A percentile compares a stretch with the other conserved stretches of the same genome.
Conservation (phyloP, 2,888 invertebrate genomes). For the Rhorus exstirpatorius region DNA sequence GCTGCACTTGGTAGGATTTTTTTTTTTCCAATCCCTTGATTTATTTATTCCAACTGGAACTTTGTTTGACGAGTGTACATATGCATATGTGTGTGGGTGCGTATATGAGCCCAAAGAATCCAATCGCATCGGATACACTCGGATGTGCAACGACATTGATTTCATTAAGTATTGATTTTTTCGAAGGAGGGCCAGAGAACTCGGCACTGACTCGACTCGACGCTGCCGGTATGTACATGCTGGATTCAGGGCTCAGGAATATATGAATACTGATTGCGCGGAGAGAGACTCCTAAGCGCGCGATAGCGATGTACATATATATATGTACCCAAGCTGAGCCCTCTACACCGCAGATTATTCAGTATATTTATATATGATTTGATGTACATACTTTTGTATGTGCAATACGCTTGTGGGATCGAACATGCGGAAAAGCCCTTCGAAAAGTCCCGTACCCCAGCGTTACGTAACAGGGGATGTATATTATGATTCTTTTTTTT, state of each 20-base stretch:
- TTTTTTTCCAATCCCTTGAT: conserved; percentile 32
- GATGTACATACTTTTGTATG: conserved; percentile 34
- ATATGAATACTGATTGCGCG: conserved; percentile 81
- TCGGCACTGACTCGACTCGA: conserved; percentile 21
- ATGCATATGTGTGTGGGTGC: conserved; percentile 3
- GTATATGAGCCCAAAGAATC: conserved; percentile 38
- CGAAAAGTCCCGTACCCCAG: conserved; percentile 12
- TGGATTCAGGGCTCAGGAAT: conserved; percentile 77
- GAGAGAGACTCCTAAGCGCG: conserved; percentile 49
- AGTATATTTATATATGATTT: background rate
- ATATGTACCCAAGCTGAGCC: conserved; percentile 38
- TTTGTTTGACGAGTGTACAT: background rate
- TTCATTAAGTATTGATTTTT: conserved; percentile 83
- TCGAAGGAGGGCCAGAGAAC: conserved; percentile 59
- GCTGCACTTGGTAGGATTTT: background rate
- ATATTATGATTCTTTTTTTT: conserved; percentile 1
- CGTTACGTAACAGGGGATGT: conserved; percentile 35
- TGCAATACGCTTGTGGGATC: conserved; percentile 14
- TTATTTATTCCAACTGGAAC: conserved; percentile 29
- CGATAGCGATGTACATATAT: background rate
- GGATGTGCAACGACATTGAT: conserved; percentile 80
- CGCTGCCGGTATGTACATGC: conserved; percentile 71
- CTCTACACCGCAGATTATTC: too few species aligned
- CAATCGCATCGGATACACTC: conserved; percentile 53
- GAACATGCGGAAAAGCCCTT: conserved; percentile 39